A percentile compares a stretch with the other conserved stretches of the same genome.
Evolutionary conservation across 2,113 vertebrate genomes (phyloP).

Genomic region (Pardalotus punctatus): DNA sequence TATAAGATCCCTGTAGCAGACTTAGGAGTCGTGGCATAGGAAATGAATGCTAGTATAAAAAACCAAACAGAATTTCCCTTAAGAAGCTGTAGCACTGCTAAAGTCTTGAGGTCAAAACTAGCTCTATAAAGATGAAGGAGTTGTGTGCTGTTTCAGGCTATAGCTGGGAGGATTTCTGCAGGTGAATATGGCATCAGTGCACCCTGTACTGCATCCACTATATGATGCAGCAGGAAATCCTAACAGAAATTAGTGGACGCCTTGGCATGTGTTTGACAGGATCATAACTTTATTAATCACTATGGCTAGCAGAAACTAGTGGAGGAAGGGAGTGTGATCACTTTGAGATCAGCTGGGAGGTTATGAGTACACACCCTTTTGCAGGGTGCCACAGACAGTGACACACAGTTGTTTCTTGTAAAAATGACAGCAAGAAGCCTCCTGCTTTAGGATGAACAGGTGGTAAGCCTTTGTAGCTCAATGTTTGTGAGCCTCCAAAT

Average conservation of each 20-base stretch:
- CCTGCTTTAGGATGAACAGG: not conserved
- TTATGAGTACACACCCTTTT: not conserved
- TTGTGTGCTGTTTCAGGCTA: not conserved
- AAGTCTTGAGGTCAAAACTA: not conserved
- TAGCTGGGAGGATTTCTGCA: not conserved
- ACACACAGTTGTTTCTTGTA: not conserved
- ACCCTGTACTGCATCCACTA: not conserved
- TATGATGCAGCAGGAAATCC: not conserved
- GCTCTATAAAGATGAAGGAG: not conserved
- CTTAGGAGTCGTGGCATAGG: not conserved
- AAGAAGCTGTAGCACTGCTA: not conserved
- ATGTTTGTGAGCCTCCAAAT: not conserved
- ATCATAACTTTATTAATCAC: not conserved
- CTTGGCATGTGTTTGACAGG: not conserved
- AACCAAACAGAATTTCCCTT: not conserved
- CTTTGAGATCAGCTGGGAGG: not conserved
- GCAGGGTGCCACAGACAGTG: not conserved
- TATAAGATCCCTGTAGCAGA: not conserved
- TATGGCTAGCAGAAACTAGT: not conserved
- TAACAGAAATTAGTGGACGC: not conserved
- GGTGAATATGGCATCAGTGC: not conserved
- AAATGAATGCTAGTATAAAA: not conserved
- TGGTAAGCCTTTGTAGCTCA: not conserved
- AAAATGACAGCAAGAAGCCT: not conserved
- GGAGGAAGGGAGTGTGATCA: not conserved